Base-by-base conservation (phyloP, 2,888 invertebrate genomes). In the Melinaea menophilus region DNA sequence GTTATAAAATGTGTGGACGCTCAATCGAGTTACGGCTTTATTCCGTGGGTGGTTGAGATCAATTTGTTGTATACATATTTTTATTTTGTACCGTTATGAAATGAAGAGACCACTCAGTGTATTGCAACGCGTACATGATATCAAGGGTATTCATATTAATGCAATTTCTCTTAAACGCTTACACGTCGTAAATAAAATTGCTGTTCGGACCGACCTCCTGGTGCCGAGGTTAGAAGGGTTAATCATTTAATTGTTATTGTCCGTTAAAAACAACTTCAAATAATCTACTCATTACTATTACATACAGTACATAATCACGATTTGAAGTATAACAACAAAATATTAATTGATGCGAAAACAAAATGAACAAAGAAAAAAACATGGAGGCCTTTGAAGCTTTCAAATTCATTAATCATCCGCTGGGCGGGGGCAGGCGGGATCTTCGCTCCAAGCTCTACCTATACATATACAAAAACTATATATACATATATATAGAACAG, bases 111-210 rank as follows among this genome's bases (percentile, higher is more conserved):
- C 79, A 86, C 81, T 85, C 85, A 79, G 82, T 87, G 86, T 86
- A 85, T 88, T 89, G 90, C 89, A 86, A 86, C 88, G 85, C 87
- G 85, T 85, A 86, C 87, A 86, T 83, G 90, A 84, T 88, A 90
- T 90, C 88, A 88, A 88, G 83, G 84, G 88, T 88, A 90, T 90
- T 89, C 88, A 88, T 86, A 90, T 90, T 89, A 90, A 89, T 90
- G 90, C 88, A 89, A 90, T 90, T 90, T 89, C 88, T 90, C 88
- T 90, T 90, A 90, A 90, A 88, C 85, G 90, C 87, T 89, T 89
- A 85, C 90, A 90, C 88, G 88, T 89, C 89, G 85, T 90, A 90
- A 89, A 90, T 90, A 88, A 90, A 89, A 90, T 89, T 88, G 85
- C 84, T 81, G 84, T 84, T 85, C 83, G 79, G 79, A 54, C 79